Conservation (phyloP, 1,140 invertebrate species). For the Drosophila tani region DNA sequence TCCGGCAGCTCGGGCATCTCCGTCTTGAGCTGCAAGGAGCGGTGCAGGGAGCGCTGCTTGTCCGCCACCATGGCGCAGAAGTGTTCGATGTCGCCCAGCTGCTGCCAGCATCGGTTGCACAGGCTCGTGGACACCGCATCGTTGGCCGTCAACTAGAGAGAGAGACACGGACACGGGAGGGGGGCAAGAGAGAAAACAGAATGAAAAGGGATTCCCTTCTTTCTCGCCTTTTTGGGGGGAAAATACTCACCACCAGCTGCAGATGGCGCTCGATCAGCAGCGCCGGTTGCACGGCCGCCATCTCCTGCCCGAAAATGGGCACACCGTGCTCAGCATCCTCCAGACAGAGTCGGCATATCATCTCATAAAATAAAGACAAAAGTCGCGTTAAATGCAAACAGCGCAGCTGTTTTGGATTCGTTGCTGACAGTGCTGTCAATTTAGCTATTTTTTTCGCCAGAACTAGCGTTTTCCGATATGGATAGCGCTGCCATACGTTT, state of each 20-base stretch:
- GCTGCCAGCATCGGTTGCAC: constrained; percentile 59
- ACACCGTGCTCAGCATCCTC: constrained; percentile 94
- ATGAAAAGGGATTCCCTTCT: constrained; percentile 6
- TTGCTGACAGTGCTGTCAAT: too few species aligned
- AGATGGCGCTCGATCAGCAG: constrained; percentile 48
- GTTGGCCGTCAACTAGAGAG: constrained; percentile 19
- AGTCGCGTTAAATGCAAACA: constrained; percentile 39
- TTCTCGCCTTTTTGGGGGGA: not conserved
- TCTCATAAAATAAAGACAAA: constrained; percentile 36
- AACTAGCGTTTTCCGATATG: too few species aligned
- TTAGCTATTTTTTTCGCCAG: too few species aligned
- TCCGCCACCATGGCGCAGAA: constrained; percentile 67
- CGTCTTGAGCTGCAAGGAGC: constrained; percentile 52
- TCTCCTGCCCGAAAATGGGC: constrained; percentile 38
- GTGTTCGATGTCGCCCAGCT: constrained; percentile 55
- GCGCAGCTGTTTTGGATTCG: constrained; percentile 45
- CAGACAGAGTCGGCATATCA: constrained; percentile 88
- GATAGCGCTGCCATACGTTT: too few species aligned
- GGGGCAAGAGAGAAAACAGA: not conserved
- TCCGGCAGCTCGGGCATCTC: constrained; percentile 61
- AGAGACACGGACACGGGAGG: too few species aligned
- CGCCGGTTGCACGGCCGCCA: constrained; percentile 5
- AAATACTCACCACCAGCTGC: constrained; percentile 38
- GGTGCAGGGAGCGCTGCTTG: constrained; percentile 54
- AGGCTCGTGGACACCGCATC: constrained; percentile 60